Percentiles rank a stretch among this genome's conserved stretches.
These are phyloP conservation scores for Leontocebus nigricollis DNA, from an alignment of 2,797 vertebrate species.

Conservation along the genomic window DNA sequence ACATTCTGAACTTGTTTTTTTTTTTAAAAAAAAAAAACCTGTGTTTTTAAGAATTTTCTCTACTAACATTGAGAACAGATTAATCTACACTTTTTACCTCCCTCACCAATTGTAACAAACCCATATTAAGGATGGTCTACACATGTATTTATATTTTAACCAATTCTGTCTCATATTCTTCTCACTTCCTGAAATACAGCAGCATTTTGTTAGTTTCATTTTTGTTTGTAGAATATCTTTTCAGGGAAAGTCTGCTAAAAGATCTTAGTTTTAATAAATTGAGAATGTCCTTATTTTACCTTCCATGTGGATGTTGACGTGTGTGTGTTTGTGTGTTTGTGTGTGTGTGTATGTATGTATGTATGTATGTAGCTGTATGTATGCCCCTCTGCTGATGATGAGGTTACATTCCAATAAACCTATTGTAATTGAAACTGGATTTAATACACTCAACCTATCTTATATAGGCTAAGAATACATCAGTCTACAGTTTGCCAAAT, in stretches of 20 bases:
- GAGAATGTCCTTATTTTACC: not conserved
- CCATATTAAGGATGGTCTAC: not conserved
- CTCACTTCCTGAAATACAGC: not conserved
- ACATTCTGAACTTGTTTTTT: not conserved
- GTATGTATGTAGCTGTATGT: not conserved
- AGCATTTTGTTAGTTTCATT: not conserved
- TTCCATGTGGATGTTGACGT: not conserved
- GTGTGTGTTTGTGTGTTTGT: not conserved
- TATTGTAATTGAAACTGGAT: not conserved
- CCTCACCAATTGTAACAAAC: not conserved
- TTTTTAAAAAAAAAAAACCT: not conserved
- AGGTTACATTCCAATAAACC: not conserved
- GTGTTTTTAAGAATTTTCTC: not conserved
- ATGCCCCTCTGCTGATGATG: not conserved
- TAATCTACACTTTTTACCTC: not conserved
- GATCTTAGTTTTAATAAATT: not conserved
- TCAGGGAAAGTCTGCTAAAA: not conserved
- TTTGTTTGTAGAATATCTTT: not conserved
- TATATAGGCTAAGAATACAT: not conserved
- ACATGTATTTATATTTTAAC: not conserved
- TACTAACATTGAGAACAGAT: not conserved
- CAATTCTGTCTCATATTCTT: not conserved
- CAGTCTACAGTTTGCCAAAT: not conserved
- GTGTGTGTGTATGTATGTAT: not conserved
- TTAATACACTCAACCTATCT: not conserved